Evolutionary conservation across 2,797 vertebrate species (phyloP).

Genomic region (Manis pentadactyla): DNA sequence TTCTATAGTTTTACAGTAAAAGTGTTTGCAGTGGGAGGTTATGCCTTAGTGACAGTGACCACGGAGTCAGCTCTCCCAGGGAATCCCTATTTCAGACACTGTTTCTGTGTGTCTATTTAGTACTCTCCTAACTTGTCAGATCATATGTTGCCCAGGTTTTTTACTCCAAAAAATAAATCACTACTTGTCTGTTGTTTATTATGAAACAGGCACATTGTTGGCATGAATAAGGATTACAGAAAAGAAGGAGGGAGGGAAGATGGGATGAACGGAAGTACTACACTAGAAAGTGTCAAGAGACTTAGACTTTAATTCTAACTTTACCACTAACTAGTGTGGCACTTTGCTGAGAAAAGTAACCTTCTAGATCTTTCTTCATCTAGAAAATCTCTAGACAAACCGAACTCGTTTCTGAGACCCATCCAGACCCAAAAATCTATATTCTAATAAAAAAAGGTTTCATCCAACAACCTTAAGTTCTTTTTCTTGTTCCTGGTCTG

Average conservation of each 20-base stretch:
- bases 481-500: neutral
- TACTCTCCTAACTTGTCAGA: neutral
- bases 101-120: neutral
- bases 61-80: neutral
- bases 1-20: neutral
- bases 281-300: neutral
- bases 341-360: neutral
- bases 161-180: conserved; percentile 40
- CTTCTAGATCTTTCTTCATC: conserved; percentile 16
- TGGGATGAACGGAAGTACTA: neutral
- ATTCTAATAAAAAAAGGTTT: conserved; percentile 41
- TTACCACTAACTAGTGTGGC: neutral
- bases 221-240: neutral
- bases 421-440: neutral
- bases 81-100: neutral
- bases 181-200: neutral
- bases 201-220: conserved; percentile 3
- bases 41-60: neutral
- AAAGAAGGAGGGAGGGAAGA: neutral
- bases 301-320: neutral
- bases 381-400: conserved; percentile 23
- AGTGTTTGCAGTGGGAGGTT: neutral
- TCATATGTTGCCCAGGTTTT: conserved; percentile 58
- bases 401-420: conserved; percentile 31
- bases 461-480: neutral